Evolutionary conservation across 2,113 vertebrate species (phyloP).

Genomic region (Haplochromis vanheusdeni): DNA sequence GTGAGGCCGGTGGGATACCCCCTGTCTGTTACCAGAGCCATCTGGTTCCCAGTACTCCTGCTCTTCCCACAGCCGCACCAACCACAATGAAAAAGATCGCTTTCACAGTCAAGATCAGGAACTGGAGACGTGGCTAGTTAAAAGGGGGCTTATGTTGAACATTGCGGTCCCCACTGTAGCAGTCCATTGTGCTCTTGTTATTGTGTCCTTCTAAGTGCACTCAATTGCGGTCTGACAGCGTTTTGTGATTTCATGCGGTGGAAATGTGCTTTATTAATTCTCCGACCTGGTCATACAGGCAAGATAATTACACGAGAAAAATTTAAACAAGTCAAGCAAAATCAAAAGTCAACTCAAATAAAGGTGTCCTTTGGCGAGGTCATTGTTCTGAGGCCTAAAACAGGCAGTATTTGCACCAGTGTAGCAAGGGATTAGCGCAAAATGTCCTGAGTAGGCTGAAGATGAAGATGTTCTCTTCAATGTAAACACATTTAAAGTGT

Average conservation of each 20-base stretch:
- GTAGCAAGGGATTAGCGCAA: neutral
- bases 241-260: constrained; percentile 30
- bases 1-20: constrained; percentile 47
- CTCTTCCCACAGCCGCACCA: constrained; percentile 54
- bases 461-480: neutral
- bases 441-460: neutral
- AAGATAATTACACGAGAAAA: neutral
- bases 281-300: neutral
- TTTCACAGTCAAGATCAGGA: constrained; percentile 59
- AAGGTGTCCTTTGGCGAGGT: neutral
- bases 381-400: neutral
- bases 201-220: constrained; percentile 24
- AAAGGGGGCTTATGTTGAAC: constrained; percentile 40
- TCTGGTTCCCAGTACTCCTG: constrained; percentile 51
- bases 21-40: constrained; percentile 54
- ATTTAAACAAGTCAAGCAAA: neutral
- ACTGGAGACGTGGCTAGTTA: constrained; percentile 41
- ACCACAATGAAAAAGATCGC: constrained; percentile 57
- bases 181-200: constrained; percentile 40
- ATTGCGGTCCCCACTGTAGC: constrained; percentile 24
- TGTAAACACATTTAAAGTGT: neutral
- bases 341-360: neutral
- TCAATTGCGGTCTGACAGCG: constrained; percentile 3
- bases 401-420: neutral
- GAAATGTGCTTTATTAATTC: neutral